Evolutionary conservation across 2,113 vertebrate species (phyloP).

Genomic region (Hyla sarda): DNA sequence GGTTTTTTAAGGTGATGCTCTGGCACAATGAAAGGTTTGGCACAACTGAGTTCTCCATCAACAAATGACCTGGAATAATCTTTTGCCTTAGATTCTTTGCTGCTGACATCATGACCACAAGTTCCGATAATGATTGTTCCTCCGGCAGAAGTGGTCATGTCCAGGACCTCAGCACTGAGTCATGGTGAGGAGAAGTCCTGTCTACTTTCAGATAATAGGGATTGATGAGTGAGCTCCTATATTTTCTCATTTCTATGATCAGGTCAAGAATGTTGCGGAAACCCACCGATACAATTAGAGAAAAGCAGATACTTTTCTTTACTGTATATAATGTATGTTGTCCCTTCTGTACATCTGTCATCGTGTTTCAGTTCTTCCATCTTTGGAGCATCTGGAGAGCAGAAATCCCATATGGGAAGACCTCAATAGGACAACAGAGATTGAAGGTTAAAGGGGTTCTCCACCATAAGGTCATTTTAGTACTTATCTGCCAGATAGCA

Average conservation of each 20-base stretch:
- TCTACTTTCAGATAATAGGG: background rate
- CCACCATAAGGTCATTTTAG: too few species aligned
- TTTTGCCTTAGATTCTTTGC: conserved; percentile 16
- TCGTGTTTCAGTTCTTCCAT: background rate
- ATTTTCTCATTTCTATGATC: background rate
- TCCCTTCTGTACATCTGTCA: background rate
- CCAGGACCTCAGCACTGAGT: background rate
- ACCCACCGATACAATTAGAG: background rate
- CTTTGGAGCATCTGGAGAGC: background rate
- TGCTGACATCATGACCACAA: conserved; percentile 33
- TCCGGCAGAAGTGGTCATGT: background rate
- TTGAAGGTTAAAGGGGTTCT: too few species aligned
- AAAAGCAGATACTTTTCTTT: background rate
- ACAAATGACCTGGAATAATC: conserved; percentile 20
- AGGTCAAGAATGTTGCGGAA: background rate
- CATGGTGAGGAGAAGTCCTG: background rate
- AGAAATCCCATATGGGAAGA: background rate
- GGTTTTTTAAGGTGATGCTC: conserved; percentile 40
- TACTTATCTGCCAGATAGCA: too few species aligned
- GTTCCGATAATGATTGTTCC: conserved; percentile 26
- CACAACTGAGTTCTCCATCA: background rate
- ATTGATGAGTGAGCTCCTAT: conserved; percentile 14
- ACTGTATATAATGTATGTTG: background rate
- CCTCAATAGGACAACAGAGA: too few species aligned
- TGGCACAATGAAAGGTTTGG: background rate